Evolutionary conservation across 1,140 invertebrate genomes (phyloP), one percentile per base, ranked within the genome.

Genomic region (Eufriesea mexicana): DNA sequence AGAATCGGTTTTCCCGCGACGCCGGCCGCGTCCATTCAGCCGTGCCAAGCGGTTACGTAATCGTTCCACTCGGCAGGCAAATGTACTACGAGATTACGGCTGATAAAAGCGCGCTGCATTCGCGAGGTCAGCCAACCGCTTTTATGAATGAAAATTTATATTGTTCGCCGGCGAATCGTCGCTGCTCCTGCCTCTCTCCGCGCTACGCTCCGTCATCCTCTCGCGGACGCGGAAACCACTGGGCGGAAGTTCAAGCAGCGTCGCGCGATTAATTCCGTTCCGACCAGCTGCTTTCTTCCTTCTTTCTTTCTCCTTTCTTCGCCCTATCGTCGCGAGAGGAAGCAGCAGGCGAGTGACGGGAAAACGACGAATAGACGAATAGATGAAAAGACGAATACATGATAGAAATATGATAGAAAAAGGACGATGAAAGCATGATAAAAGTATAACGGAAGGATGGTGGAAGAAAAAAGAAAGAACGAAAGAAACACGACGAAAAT

Each of bases 81-180:
- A 88, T 88, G 86, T 86, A 88, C 75, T 81, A 59, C 54, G 72
- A 85, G 84, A 89, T 89, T 89, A 89, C 86, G 67, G 76, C 57
- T 83, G 87, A 88, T 88, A 89, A 88, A 80, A 76, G 79, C 87
- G 83, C 81, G 79, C 85, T 88, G 76, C 86, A 88, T 85, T 88
- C 75, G 86, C 86, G 86, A 88, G 86, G 75, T 87, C 86, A 73
- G 73, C 66, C 83, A 83, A 82, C 86, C 70, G 79, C 84, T 89
- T 82, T 89, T 85, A 89, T 89, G 86, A 89, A 89, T 89, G 86
- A 84, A 88, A 85, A 88, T 78, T 87, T 84, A 87, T 87, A 88
- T 83, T 80, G 67, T 73, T 62, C 76, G 83, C 73, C 66, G 66
- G 47, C 75, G 64, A 74, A 79, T 80, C 75, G 73, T 35, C 23